Evolutionary conservation across 2,797 vertebrate species (phyloP), one percentile per base, ranked within the genome.

Genomic region (Sebastes elongatus): DNA sequence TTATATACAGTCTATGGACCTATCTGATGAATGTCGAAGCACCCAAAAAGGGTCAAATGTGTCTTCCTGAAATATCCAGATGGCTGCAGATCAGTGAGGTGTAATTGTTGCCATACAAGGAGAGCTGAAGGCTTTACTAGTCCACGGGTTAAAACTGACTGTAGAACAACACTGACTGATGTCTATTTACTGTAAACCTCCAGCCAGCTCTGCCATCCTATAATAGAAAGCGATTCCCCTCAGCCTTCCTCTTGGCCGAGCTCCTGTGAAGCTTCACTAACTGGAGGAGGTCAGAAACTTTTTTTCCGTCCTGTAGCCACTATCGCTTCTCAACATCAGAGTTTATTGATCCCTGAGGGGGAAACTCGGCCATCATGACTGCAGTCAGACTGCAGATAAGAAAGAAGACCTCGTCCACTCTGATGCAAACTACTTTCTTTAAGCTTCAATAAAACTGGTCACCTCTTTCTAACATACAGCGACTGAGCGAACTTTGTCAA

Each of bases 181-280:
- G 57, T 71, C 53, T 65, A 3, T 81, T 87, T 82, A 82, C 78
- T 71, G 62, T 82, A 88, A 80, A 76, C 46, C 32, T 70, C 20
- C 46, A 10, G 16, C 16, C 53, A 46, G 46, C 20, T 3, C 30
- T 18, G 61, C 22, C 67, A 14, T 71, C 60, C 70, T 1, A 13
- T 76, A 76, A 81, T 63, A 11, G 56, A 38, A 64, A 42, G 8
- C 6, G 28, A 4, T 5, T 62, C 49, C 22, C 56, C 5, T 7
- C 6, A 14, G 27, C 33, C 55, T 18, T 52, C 25, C 16, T 60
- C 9, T 13, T 22, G 33, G 52, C 62, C 25, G 46, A 49, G 46
- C 28, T 66, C 7, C 32, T 4, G 32, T 18, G 68, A 32, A 7
- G 64, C 73, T 69, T 53, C 52, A 18, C 35, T 55, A 14, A 33